These are phyloP conservation scores for Gouania willdenowi DNA, from an alignment of 2,797 vertebrate species.

Conservation along the genomic window DNA sequence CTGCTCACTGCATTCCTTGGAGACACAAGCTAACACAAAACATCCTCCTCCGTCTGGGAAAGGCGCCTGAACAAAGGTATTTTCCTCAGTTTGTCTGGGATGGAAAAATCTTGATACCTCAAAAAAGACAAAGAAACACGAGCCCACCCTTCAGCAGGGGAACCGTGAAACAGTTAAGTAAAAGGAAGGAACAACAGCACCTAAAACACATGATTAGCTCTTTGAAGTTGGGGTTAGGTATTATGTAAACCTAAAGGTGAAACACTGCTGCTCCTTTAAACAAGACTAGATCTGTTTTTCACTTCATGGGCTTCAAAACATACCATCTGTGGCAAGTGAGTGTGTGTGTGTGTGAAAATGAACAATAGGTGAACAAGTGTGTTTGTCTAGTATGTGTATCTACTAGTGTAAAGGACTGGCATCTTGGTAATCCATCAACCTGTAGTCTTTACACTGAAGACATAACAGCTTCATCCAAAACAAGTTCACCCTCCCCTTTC, in stretches of 20 bases:
- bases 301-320: too few relatives aligned
- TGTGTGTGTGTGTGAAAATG: neutral
- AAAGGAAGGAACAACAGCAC: constrained; percentile 32
- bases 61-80: constrained; percentile 17
- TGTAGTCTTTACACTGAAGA: too few relatives aligned
- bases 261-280: constrained; percentile 30
- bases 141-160: constrained; percentile 37
- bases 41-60: constrained; percentile 40
- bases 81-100: constrained; percentile 21
- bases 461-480: too few relatives aligned
- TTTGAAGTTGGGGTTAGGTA: constrained; percentile 45
- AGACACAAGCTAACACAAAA: constrained; percentile 43
- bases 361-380: constrained; percentile 2
- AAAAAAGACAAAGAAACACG: constrained; percentile 28
- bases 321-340: too few relatives aligned
- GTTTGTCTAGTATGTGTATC: neutral
- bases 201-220: constrained; percentile 56
- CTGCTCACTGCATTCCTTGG: constrained; percentile 53
- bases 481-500: too few relatives aligned
- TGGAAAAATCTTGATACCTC: constrained; percentile 33
- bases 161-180: constrained; percentile 34
- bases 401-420: neutral
- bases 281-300: constrained; percentile 1
- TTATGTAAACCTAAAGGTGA: constrained; percentile 35
- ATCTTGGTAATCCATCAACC: too few relatives aligned